Percentiles rank a stretch among this genome's conserved stretches.
Evolutionary conservation across 2,888 invertebrate genomes (phyloP).

Genomic region (Acrobasis suavella): DNA sequence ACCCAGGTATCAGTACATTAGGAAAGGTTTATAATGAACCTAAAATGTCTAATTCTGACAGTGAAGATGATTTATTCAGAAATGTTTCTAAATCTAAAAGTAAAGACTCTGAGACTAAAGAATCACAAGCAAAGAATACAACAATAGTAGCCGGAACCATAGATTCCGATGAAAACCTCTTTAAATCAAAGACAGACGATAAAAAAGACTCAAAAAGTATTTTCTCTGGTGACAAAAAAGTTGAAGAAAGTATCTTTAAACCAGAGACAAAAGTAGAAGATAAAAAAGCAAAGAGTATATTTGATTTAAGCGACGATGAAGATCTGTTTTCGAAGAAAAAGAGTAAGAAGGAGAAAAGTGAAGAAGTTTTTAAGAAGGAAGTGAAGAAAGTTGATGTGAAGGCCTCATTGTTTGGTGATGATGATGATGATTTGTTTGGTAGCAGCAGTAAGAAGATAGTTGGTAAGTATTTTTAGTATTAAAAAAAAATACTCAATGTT

Average conservation of each 20-base stretch:
- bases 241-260: not conserved
- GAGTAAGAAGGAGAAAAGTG: conserved; percentile 5
- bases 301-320: conserved; percentile 10
- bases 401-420: conserved; percentile 63
- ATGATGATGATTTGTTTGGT: conserved; percentile 64
- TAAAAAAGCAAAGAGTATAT: conserved; percentile 27
- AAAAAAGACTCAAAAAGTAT: conserved; percentile 26
- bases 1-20: conserved; percentile 29
- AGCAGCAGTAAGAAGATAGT: conserved; percentile 43
- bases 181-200: not conserved
- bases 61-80: conserved; percentile 63
- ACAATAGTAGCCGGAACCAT: not conserved
- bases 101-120: not conserved
- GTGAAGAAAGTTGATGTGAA: conserved; percentile 40
- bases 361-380: conserved; percentile 20
- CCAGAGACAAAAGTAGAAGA: conserved; percentile 26
- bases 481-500: too few species aligned
- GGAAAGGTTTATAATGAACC: conserved; percentile 30
- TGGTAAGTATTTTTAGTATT: conserved; percentile 40
- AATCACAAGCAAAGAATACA: not conserved
- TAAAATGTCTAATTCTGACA: conserved; percentile 62
- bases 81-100: not conserved
- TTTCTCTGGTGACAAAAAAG: conserved; percentile 16
- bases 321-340: conserved; percentile 11
- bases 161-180: not conserved